Base-by-base conservation (phyloP, 2,797 vertebrate species). In the Hemibagrus guttatus region DNA sequence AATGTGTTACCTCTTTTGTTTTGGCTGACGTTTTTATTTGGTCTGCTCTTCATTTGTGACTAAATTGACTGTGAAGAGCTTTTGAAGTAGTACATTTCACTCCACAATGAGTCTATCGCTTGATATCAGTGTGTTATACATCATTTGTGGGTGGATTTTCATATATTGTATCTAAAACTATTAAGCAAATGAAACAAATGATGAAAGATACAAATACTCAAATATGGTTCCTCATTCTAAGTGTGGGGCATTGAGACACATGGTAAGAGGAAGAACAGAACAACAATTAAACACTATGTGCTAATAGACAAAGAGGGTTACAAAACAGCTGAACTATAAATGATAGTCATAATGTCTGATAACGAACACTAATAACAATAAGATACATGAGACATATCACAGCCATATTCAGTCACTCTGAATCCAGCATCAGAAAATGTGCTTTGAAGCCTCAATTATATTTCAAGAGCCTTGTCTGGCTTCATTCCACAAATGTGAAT, bases 1-100 rank as follows among this genome's bases (percentile, higher is more conserved):
- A 75, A 78, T 85, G 35, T 23, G 28, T 88, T 86, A 76, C 56
- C n/a, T 64, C 74, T 56, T 9, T 72, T 59, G 71, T 85, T 88
- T 83, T 71, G 35, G 71, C 52, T 75, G 79, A 66, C 49, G 49
- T 58, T 84, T 86, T 84, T 54, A 64, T 79, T 75, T 64, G 16
- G 21, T 8, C n/a, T 86, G 78, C 75, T 52, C 42, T 64, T 88
- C 46, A 39, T 82, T 88, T 86, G 59, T 52, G 26, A 56, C 17
- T 35, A 59, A 78, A 56, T 54, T 78, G 74, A 56, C 74, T 56
- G 31, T 35, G 76, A 31, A 54, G 52, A 52, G 74, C 19, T 56
- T 78, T 78, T 78, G 49, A 76, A 76, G 74, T 76, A 76, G n/a
- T 56, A 21, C 52, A 31, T 78, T 56, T 78, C 28, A 31, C 52